Evolutionary conservation across 2,113 vertebrate species (phyloP), one percentile per base, ranked within the genome.

Genomic region (Colistium nudipinnis): DNA sequence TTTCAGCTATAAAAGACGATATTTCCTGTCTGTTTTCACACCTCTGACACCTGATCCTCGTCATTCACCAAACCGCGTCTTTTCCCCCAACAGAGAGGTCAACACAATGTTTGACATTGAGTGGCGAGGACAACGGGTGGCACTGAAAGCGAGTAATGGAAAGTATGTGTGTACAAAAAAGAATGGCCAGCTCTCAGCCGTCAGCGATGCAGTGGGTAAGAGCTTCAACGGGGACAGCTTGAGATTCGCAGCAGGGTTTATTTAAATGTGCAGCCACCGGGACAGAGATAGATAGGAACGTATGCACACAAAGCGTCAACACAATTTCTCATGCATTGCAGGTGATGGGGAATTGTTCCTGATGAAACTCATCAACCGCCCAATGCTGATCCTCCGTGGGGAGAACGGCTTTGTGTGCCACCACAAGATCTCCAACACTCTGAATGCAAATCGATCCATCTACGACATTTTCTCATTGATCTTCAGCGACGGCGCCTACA

Each of bases 91-190:
- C 90, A 99, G 97, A 0, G 93, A 94, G 60, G 88, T 92, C 75
- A 94, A 92, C 86, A 95, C 95, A 77, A 95, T 97, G 96, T 99
- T 99, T 28, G 95, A 98, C 70, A 92, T 98, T 12, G 96, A 98
- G 82, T 99, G 97, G 97, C 91, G 93, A 0, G 96, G 94, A 56
- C 92, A 93, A 22, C 93, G 95, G 19, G 93, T 98, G 68, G 96
- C 96, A 24, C 92, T 98, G 64, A 96, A 93, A 14, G 97, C 97
- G 53, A 94, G 93, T 81, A 99, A 98, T 0, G 96, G 96, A 62
- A 98, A 97, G 56, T 99, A 97, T 0, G 92, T 99, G 60, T 96
- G 94, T 83, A 98, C 96, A 69, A 99, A 98, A 93, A 96, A 94
- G 91, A 99, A 98, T 0, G 97, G 97, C 49, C 97, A 99, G 91